A percentile compares a stretch with the other conserved stretches of the same genome.
Evolutionary conservation across 2,113 vertebrate genomes (phyloP).

Genomic region (Clinocottus analis): DNA sequence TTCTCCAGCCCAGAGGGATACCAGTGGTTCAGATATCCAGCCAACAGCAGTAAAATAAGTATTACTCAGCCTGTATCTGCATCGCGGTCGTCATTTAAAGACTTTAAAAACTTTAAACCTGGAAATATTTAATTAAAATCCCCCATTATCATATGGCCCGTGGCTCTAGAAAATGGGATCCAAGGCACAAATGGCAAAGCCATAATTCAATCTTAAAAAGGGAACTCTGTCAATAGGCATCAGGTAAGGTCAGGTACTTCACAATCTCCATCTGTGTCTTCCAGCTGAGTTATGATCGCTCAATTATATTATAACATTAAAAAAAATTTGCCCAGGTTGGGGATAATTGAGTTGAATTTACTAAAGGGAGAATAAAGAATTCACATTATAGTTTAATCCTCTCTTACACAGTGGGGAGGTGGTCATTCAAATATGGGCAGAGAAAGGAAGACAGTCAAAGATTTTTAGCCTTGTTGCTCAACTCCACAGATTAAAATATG

Average conservation of each 20-base stretch:
- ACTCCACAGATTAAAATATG: slow-evolving; percentile 51
- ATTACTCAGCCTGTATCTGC: slow-evolving; percentile 45
- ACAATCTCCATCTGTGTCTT: slow-evolving; percentile 64
- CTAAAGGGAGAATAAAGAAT: slow-evolving; percentile 61
- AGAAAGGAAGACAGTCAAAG: slow-evolving; percentile 38
- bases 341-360: slow-evolving; percentile 67
- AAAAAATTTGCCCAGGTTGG: slow-evolving; percentile 52
- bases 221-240: slow-evolving; percentile 69
- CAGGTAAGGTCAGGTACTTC: slow-evolving; percentile 73
- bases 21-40: slow-evolving; percentile 48
- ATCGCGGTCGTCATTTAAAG: slow-evolving; percentile 58
- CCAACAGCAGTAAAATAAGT: slow-evolving; percentile 43
- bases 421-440: slow-evolving; percentile 53
- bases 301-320: slow-evolving; percentile 72
- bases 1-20: slow-evolving; percentile 57
- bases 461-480: slow-evolving; percentile 40
- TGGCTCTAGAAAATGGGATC: slow-evolving; percentile 71
- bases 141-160: slow-evolving; percentile 68
- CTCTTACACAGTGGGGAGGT: slow-evolving; percentile 42
- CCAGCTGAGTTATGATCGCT: slow-evolving; percentile 74
- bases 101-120: slow-evolving; percentile 67
- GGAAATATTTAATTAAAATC: slow-evolving; percentile 76
- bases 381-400: slow-evolving; percentile 68
- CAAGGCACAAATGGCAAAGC: slow-evolving; percentile 76
- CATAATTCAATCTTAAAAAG: slow-evolving; percentile 72